phyloP scores from a whole-genome alignment of 2,888 invertebrate genomes.

The Bellardia pandia region DNA sequence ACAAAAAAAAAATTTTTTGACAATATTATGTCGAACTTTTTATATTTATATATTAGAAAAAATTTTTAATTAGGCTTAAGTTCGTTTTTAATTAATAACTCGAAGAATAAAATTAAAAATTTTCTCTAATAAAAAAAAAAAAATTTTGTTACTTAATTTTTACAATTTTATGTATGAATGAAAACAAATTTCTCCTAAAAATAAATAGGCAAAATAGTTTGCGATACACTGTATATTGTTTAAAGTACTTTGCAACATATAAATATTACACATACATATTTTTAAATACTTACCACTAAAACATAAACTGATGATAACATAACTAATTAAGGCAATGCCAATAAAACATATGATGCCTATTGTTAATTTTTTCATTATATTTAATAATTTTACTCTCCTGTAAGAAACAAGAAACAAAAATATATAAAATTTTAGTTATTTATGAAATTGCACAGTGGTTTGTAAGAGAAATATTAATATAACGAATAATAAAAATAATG shows the following conservation, averaged over 20 bases:
- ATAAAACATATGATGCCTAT: slow-evolving; percentile 82
- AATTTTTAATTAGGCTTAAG: too few relatives aligned
- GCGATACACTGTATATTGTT: background rate
- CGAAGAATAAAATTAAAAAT: too few relatives aligned
- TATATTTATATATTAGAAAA: too few relatives aligned
- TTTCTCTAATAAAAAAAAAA: too few relatives aligned
- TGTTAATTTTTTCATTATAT: slow-evolving; percentile 83
- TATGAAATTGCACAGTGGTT: background rate
- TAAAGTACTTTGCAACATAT: background rate
- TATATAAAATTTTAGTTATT: background rate
- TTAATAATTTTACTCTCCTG: slow-evolving; percentile 81
- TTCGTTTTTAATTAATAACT: too few relatives aligned
- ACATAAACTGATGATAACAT: slow-evolving; percentile 82
- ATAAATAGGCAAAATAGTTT: too few relatives aligned
- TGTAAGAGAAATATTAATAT: background rate
- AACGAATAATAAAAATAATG: too few relatives aligned
- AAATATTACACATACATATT: background rate
- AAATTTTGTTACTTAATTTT: too few relatives aligned
- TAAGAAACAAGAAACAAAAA: slow-evolving; percentile 60
- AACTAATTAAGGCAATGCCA: slow-evolving; percentile 81
- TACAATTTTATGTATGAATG: too few relatives aligned
- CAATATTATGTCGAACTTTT: too few relatives aligned
- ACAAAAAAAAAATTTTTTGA: too few relatives aligned
- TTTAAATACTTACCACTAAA: slow-evolving; percentile 80
- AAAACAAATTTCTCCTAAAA: too few relatives aligned